Conservation (phyloP, 2,797 vertebrate genomes). For the Lepidocolaptes lacrymiger region DNA sequence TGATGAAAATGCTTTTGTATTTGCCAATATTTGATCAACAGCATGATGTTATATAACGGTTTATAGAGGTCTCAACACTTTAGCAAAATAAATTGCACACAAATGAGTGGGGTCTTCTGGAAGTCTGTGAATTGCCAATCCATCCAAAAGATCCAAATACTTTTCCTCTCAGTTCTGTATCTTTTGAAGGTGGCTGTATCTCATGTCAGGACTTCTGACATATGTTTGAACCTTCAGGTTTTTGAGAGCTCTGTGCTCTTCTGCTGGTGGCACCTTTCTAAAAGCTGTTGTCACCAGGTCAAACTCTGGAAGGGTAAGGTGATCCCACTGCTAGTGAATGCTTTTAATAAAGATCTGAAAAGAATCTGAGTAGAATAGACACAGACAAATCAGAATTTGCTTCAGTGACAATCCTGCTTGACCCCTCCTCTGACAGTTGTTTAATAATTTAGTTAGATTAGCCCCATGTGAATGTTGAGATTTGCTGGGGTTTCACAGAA, state of each 20-base stretch:
- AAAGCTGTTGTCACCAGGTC: neutral
- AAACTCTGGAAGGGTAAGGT: neutral
- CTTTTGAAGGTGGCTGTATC: neutral
- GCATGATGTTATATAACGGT: neutral
- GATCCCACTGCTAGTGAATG: neutral
- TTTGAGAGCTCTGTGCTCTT: neutral
- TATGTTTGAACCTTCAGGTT: neutral
- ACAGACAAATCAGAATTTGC: neutral
- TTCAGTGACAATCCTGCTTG: neutral
- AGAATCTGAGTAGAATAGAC: neutral
- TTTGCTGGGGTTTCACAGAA: neutral
- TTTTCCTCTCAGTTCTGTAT: neutral
- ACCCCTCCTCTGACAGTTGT: neutral
- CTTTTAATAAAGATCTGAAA: neutral
- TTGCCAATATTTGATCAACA: neutral
- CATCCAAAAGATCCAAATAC: neutral
- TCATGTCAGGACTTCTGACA: neutral
- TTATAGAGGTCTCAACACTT: neutral
- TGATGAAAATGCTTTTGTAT: neutral
- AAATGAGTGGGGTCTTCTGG: neutral
- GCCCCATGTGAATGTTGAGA: neutral
- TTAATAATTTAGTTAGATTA: neutral
- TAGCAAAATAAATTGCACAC: neutral
- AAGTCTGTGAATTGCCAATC: neutral
- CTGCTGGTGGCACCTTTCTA: neutral